phyloP scores from a whole-genome alignment of 2,797 vertebrate species.

The Sciurus vulgaris region DNA sequence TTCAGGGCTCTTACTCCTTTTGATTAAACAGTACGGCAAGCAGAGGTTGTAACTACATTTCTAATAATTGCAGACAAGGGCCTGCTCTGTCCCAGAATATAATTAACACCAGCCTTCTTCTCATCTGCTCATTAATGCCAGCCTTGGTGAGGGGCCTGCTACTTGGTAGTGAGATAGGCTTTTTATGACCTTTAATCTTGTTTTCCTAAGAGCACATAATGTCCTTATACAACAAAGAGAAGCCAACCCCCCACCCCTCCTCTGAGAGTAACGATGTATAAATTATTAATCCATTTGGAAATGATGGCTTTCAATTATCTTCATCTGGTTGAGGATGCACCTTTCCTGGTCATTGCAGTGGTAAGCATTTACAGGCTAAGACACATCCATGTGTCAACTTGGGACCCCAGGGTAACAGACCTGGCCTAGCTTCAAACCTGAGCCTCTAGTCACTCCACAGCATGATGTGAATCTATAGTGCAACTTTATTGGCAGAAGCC shows the following conservation, averaged over 20 bases:
- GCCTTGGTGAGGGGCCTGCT: constrained; percentile 87
- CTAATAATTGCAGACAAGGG: constrained; percentile 85
- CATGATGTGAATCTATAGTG: neutral
- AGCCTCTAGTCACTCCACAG: neutral
- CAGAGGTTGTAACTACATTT: constrained; percentile 87
- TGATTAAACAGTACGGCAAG: constrained; percentile 86
- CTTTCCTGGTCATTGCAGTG: constrained; percentile 62
- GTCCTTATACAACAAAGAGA: constrained; percentile 87
- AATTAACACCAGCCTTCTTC: constrained; percentile 88
- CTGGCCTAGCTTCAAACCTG: neutral
- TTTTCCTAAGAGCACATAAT: constrained; percentile 86
- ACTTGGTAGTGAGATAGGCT: constrained; percentile 84
- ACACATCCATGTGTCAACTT: neutral
- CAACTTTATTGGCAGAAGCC: neutral
- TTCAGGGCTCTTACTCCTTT: constrained; percentile 84
- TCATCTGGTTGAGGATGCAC: constrained; percentile 78
- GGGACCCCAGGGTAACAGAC: neutral
- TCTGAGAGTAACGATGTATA: constrained; percentile 78
- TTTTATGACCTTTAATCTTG: constrained; percentile 87
- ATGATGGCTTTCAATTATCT: constrained; percentile 81
- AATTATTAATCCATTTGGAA: constrained; percentile 84
- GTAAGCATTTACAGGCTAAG: constrained; percentile 1
- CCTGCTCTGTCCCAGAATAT: constrained; percentile 87
- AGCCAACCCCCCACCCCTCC: constrained; percentile 55
- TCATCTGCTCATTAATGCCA: constrained; percentile 88